These are phyloP conservation scores for Drosophila birchii DNA, from an alignment of 2,888 invertebrate species.

Conservation along the genomic window DNA sequence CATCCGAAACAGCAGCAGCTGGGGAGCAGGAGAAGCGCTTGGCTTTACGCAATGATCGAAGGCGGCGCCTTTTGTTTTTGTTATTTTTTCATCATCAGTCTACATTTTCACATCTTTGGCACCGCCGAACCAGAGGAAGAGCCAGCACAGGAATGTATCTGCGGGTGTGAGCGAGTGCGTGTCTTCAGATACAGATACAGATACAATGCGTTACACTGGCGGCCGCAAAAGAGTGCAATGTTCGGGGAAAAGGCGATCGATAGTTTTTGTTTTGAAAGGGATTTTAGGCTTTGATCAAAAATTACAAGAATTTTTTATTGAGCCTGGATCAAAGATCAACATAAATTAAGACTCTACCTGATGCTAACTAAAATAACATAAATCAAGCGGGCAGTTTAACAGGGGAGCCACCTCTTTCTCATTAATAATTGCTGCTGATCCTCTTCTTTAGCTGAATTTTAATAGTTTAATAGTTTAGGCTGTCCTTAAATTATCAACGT, in stretches of 20 bases:
- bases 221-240: constrained; percentile 41
- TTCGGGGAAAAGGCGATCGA: background rate
- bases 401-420: no score
- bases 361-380: background rate
- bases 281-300: background rate
- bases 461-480: no score
- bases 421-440: no score
- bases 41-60: constrained; percentile 77
- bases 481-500: no score
- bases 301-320: background rate
- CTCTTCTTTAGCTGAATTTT: no score
- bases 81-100: constrained; percentile 63
- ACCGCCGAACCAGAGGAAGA: constrained; percentile 28
- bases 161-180: constrained; percentile 35
- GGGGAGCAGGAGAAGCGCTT: constrained; percentile 42
- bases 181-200: constrained; percentile 22
- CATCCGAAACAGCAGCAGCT: constrained; percentile 26
- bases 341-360: no score
- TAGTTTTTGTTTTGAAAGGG: background rate
- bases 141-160: constrained; percentile 25
- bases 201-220: constrained; percentile 34
- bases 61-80: constrained; percentile 49
- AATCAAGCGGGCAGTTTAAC: background rate
- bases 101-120: constrained; percentile 72
- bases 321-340: no score